Evolutionary conservation across 2,113 vertebrate genomes (phyloP), one percentile per base, ranked within the genome.

Genomic region (Holacanthus passer): DNA sequence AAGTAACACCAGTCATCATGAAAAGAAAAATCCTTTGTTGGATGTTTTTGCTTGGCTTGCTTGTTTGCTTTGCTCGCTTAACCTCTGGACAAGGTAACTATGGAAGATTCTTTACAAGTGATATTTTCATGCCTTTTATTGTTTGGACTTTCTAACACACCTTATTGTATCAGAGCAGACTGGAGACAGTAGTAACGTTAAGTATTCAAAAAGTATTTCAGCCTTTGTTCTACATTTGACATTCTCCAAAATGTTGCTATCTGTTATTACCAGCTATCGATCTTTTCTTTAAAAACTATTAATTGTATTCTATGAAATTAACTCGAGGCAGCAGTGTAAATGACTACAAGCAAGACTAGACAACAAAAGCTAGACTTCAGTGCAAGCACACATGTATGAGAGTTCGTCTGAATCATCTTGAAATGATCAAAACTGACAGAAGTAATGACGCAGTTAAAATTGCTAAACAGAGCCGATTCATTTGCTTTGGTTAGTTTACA

Each of bases 21-120:
- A 45, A 58, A 0, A 41, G n/a, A 64, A 87, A 27, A 77, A 47
- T 79, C 0, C 4, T 87, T n/a, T 68, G 5, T 55, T 80, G 81
- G 59, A 77, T 88, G 50, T 63, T 84, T 16, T 80, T 90, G 22
- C 24, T 88, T 37, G 87, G 73, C 73, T 88, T 90, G 66, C 16
- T 45, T 48, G 10, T n/a, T 56, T 60, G n/a, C n/a, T n/a, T n/a
- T n/a, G n/a, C n/a, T n/a, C n/a, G n/a, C n/a, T n/a, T n/a, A n/a
- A n/a, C 77, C 1, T 47, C 27, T 7, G 52, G 12, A 1, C 88
- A 92, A 31, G 9, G 93, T 94, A 85, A 84, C 10, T 58, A 39
- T 9, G 20, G 3, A 68, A 62, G 35, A 67, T 50, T 60, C 17
- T 20, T 37, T 27, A 41, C 0, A 66, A 50, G 5, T 56, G 2